Percentiles rank a stretch among this genome's conserved stretches.
Conservation (phyloP, 2,888 invertebrate species). For the Polyploca ridens region DNA sequence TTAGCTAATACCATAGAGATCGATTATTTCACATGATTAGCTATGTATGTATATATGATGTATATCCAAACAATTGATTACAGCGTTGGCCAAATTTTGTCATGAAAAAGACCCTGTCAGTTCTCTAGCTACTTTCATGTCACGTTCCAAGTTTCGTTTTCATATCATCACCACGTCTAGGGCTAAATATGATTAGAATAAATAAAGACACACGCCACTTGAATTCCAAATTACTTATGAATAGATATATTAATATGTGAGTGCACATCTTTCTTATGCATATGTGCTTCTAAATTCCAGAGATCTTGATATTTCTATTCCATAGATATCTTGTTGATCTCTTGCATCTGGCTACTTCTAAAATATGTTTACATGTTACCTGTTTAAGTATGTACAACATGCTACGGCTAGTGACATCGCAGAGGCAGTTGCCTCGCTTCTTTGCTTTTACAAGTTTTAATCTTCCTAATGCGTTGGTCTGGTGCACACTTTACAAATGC, state of each 20-base stretch:
- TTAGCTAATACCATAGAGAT: too few species aligned
- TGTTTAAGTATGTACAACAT: constrained; percentile 29
- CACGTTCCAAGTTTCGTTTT: constrained; percentile 4
- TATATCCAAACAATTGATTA: too few species aligned
- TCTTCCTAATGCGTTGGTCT: constrained; percentile 79
- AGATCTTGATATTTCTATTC: too few species aligned
- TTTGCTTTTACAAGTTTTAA: constrained; percentile 79
- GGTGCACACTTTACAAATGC: constrained; percentile 62
- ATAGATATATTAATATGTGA: neutral
- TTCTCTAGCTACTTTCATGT: neutral
- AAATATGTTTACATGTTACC: neutral
- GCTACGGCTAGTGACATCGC: constrained; percentile 38
- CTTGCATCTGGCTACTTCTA: neutral
- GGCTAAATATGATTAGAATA: neutral
- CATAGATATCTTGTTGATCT: neutral
- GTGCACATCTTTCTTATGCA: too few species aligned
- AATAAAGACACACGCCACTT: neutral
- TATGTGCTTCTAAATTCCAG: too few species aligned
- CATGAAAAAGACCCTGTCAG: neutral
- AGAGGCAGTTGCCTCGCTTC: constrained; percentile 58
- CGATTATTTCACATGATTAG: too few species aligned
- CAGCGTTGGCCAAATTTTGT: neutral
- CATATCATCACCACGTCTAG: neutral
- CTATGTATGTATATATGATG: too few species aligned
- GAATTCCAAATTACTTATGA: neutral